phyloP scores from a whole-genome alignment of 1,140 invertebrate species.

The Halictus rubicundus region DNA sequence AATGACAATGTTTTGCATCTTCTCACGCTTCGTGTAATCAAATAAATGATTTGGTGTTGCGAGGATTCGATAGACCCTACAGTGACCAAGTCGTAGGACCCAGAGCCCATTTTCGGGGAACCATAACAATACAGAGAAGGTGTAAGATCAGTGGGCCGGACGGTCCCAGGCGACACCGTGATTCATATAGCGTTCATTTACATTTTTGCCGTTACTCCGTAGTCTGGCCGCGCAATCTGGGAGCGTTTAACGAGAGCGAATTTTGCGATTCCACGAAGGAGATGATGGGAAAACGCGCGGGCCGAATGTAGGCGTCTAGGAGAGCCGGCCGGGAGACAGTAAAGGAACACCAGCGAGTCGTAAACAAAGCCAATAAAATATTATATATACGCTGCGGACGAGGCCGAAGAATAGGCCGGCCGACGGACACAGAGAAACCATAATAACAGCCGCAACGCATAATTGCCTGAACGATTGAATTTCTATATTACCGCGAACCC shows the following conservation, averaged over 20 bases:
- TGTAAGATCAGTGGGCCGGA: too few relatives aligned
- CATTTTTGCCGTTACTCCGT: neutral
- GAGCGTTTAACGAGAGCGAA: neutral
- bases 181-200: neutral
- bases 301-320: conserved; percentile 4
- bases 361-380: conserved; percentile 80
- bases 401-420: conserved; percentile 55
- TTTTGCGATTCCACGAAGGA: neutral
- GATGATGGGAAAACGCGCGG: neutral
- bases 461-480: conserved; percentile 79
- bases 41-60: too few relatives aligned
- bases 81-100: too few relatives aligned
- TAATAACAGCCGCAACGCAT: conserved; percentile 77
- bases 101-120: too few relatives aligned
- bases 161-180: neutral
- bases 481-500: conserved; percentile 77
- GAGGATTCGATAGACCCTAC: too few relatives aligned
- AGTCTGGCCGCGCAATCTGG: too few relatives aligned
- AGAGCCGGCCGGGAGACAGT: conserved; percentile 50
- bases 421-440: conserved; percentile 54
- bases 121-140: too few relatives aligned
- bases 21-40: too few relatives aligned
- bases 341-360: conserved; percentile 71
- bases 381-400: conserved; percentile 67
- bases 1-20: too few relatives aligned